Percentiles rank a stretch among this genome's conserved stretches.
phyloP scores from a whole-genome alignment of 2,888 invertebrate genomes.

The Scrobipalpa costella region DNA sequence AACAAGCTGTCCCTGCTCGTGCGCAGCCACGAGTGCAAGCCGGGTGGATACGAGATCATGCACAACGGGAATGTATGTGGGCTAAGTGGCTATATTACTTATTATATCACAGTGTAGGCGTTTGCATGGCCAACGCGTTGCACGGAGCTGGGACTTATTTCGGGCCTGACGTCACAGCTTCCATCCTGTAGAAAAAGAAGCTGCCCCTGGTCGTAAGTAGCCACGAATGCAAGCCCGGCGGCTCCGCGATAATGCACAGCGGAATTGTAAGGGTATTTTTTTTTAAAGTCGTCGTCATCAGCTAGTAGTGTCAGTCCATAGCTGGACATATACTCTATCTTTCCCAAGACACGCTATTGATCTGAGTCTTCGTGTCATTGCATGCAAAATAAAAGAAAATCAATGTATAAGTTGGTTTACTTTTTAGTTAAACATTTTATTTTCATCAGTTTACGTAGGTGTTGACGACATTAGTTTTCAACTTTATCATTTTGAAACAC shows the following conservation, averaged over 20 bases:
- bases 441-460: background rate
- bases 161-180: slow-evolving; percentile 92
- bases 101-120: slow-evolving; percentile 4
- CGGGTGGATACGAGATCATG: slow-evolving; percentile 93
- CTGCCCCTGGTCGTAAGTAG: slow-evolving; percentile 91
- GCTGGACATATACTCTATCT: too few relatives aligned
- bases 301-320: too few relatives aligned
- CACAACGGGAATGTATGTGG: slow-evolving; percentile 89
- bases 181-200: slow-evolving; percentile 88
- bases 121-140: slow-evolving; percentile 87
- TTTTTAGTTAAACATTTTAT: too few relatives aligned
- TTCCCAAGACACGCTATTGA: too few relatives aligned
- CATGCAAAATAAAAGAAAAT: too few relatives aligned
- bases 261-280: slow-evolving; percentile 86
- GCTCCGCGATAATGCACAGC: slow-evolving; percentile 94
- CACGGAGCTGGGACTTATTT: slow-evolving; percentile 96
- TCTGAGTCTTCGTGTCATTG: too few relatives aligned
- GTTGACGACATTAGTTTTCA: background rate
- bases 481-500: background rate
- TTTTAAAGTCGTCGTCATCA: too few relatives aligned
- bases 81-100: background rate
- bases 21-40: slow-evolving; percentile 96
- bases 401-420: too few relatives aligned
- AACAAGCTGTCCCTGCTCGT: slow-evolving; percentile 90
- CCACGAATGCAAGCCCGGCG: slow-evolving; percentile 96